Conservation (phyloP, 23 tunicate genomes). For the Corella eumyota region DNA sequence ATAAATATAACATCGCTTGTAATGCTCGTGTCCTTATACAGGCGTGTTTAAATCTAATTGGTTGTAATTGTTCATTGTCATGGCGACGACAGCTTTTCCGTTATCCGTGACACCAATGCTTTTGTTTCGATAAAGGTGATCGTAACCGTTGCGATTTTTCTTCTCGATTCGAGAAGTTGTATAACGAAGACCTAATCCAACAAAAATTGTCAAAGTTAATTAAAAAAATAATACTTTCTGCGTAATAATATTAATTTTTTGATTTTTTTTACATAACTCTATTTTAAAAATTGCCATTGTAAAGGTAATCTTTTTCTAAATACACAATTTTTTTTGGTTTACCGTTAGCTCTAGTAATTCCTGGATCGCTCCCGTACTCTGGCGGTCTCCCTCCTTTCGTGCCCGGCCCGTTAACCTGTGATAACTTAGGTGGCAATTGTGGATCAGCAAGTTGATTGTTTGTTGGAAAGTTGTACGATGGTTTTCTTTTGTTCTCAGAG, state of each 20-base stretch:
- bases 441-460: no score
- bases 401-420: no score
- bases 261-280: no score
- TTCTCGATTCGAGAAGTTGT: conserved; percentile 19
- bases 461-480: conserved; percentile 17
- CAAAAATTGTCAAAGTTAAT: no score
- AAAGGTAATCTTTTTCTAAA: no score
- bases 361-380: conserved; percentile 7
- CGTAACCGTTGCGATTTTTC: conserved; percentile 44
- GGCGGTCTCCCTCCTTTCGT: no score
- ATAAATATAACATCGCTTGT: no score
- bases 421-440: no score
- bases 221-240: no score
- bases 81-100: conserved; percentile 13
- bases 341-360: conserved; percentile 3
- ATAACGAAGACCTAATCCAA: not conserved
- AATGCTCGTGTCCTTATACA: no score
- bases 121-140: conserved; percentile 45
- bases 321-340: not conserved
- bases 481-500: not conserved
- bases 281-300: no score
- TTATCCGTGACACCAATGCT: not conserved
- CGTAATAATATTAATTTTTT: no score
- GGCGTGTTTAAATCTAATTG: conserved; percentile 49
- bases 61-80: conserved; percentile 39